Percentiles rank a stretch among this genome's conserved stretches.
Conservation (phyloP, 2,797 vertebrate species). For the Rhinatrema bivittatum region DNA sequence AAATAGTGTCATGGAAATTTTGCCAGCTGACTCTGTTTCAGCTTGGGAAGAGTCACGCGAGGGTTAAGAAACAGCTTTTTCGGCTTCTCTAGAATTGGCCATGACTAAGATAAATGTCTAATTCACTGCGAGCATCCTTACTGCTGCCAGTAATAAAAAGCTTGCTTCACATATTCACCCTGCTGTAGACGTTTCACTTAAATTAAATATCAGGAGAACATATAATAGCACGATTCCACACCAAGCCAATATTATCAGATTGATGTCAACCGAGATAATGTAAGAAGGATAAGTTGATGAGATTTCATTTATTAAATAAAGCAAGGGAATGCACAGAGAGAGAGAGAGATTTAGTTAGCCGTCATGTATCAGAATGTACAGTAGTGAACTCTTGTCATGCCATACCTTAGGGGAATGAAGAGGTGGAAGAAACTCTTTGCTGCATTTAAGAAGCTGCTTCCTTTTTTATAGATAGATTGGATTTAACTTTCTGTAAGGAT, state of each 20-base stretch:
- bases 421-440: conserved; percentile 12
- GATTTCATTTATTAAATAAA: conserved; percentile 63
- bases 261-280: conserved; percentile 61
- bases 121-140: conserved; percentile 54
- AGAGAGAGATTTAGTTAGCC: conserved; percentile 32
- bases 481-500: too few relatives aligned
- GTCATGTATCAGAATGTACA: conserved; percentile 16
- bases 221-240: conserved; percentile 47
- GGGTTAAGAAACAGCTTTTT: conserved; percentile 47
- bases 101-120: conserved; percentile 66
- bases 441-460: conserved; percentile 15
- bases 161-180: conserved; percentile 54
- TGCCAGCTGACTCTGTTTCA: too few relatives aligned
- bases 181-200: conserved; percentile 52
- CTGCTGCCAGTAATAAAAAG: conserved; percentile 64
- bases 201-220: conserved; percentile 61
- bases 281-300: conserved; percentile 62
- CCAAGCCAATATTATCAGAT: conserved; percentile 65
- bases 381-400: not conserved
- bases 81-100: conserved; percentile 44
- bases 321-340: conserved; percentile 30
- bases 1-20: too few relatives aligned
- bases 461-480: not conserved
- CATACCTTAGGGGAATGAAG: conserved; percentile 16
- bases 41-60: too few relatives aligned